phyloP scores from a whole-genome alignment of 2,888 invertebrate species.

The Lasiommata megera region DNA sequence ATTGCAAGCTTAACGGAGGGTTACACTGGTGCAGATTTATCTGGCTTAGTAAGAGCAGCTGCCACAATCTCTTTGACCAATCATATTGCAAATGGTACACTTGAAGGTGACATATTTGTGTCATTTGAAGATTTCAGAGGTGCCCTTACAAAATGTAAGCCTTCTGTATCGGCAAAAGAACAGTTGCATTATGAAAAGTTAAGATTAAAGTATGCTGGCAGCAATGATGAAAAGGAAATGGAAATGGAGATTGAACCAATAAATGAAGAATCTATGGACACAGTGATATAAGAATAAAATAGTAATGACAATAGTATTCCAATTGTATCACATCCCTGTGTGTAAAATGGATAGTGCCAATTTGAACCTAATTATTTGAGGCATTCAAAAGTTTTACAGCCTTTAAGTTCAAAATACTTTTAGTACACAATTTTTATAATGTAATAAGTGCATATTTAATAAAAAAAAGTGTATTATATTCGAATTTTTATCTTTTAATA shows the following conservation, averaged over 20 bases:
- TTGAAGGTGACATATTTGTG: constrained; percentile 82
- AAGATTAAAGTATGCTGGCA: constrained; percentile 84
- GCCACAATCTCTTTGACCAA: constrained; percentile 90
- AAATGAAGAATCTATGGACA: constrained; percentile 76
- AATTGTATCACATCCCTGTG: constrained; percentile 40
- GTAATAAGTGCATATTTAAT: constrained; percentile 4
- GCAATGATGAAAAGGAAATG: constrained; percentile 73
- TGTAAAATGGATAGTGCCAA: constrained; percentile 67
- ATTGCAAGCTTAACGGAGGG: constrained; percentile 87
- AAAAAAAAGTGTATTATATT: constrained; percentile 1
- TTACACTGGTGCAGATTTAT: constrained; percentile 96
- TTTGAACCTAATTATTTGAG: constrained; percentile 10
- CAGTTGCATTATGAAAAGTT: constrained; percentile 88
- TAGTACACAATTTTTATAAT: neutral
- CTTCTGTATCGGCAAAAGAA: constrained; percentile 93
- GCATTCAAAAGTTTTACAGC: constrained; percentile 15
- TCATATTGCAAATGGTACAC: constrained; percentile 82
- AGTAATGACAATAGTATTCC: constrained; percentile 30
- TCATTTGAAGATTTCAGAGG: constrained; percentile 86
- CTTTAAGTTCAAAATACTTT: constrained; percentile 21
- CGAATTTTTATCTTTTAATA: neutral
- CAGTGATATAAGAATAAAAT: constrained; percentile 55
- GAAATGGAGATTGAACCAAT: constrained; percentile 80
- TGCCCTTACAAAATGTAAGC: constrained; percentile 90
- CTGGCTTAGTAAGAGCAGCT: constrained; percentile 93